Evolutionary conservation across 2,113 vertebrate species (phyloP), one percentile per base, ranked within the genome.

Genomic region (Hyaena hyaena): DNA sequence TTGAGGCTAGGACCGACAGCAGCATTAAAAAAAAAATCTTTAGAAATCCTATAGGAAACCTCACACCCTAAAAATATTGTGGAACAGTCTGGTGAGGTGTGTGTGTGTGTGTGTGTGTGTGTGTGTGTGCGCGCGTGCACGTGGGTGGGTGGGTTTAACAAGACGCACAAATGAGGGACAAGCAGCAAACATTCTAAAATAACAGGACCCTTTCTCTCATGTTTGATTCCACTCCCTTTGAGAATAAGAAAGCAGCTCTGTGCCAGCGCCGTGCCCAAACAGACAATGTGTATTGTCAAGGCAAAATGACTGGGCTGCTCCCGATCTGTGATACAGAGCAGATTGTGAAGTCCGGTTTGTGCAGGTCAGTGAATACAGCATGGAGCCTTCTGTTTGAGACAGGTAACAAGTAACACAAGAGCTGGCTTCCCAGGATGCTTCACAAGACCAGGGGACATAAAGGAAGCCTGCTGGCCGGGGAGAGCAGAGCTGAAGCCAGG

Each of bases 331-430:
- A 21, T 9, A n/a, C 8, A 35, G 93, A 65, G 45, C 39, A 94
- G 65, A 48, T 7, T 45, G 33, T 4, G 33, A 71, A 48, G 73
- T 21, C n/a, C 1, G 1, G 65, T 84, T 35, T 23, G 35, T 8
- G 24, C 65, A 81, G n/a, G 7, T 68, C 73, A 61, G 80, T 26
- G 92, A 31, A 74, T 89, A n/a, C 6, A 10, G 43, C 55, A 35
- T 17, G 93, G 16, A 39, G 73, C n/a, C 81, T 96, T 94, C 80
- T 87, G n/a, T 93, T 71, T 39, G 71, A 91, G 79, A 93, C 55
- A 45, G 17, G 77, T n/a, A 92, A 76, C 24, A 15, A 63, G 61
- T 26, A 74, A 82, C 58, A 65, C 68, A 82, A 87, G 81, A 81
- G 45, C 35, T 69, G 45, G 11, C 19, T 87, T 80, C 23, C 81